Percentiles rank a stretch among this genome's conserved stretches.
Conservation (phyloP, 2,113 vertebrate species). For the Ceyx margarethae region DNA sequence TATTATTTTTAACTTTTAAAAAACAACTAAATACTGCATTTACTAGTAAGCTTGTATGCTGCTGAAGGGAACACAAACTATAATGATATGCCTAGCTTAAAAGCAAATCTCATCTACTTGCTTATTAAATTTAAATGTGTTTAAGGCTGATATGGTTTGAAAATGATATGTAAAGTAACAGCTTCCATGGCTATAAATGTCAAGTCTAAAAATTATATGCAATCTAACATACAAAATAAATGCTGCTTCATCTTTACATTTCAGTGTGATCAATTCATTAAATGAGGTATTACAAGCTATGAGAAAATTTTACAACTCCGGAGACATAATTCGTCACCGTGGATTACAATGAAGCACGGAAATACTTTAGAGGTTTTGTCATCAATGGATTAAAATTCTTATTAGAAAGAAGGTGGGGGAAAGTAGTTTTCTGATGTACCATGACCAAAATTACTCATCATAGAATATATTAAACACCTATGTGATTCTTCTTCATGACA, state of each 20-base stretch:
- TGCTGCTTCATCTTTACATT: conserved; percentile 76
- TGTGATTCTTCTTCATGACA: conserved; percentile 23
- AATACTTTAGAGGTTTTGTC: conserved; percentile 65
- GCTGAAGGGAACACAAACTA: conserved; percentile 54
- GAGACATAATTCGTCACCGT: conserved; percentile 74
- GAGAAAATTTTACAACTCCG: conserved; percentile 65
- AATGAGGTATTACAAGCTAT: conserved; percentile 75
- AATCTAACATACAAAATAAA: conserved; percentile 81
- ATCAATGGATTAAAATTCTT: conserved; percentile 67
- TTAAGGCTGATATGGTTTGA: conserved; percentile 82
- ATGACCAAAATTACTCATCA: conserved; percentile 54
- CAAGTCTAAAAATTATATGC: conserved; percentile 80
- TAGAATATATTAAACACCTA: conserved; percentile 46
- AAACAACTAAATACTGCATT: conserved; percentile 69
- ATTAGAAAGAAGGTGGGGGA: conserved; percentile 44
- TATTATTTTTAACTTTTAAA: conserved; percentile 69
- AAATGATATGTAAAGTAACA: conserved; percentile 82
- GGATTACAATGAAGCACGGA: conserved; percentile 68
- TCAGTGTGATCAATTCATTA: conserved; percentile 80
- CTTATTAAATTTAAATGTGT: conserved; percentile 88
- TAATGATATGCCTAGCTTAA: conserved; percentile 82
- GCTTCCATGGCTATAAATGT: conserved; percentile 82
- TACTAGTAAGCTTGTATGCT: conserved; percentile 57
- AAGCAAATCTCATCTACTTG: conserved; percentile 84
- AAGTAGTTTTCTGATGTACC: conserved; percentile 45